phyloP scores from a whole-genome alignment of 2,113 vertebrate species.

The Pogona vitticeps region DNA sequence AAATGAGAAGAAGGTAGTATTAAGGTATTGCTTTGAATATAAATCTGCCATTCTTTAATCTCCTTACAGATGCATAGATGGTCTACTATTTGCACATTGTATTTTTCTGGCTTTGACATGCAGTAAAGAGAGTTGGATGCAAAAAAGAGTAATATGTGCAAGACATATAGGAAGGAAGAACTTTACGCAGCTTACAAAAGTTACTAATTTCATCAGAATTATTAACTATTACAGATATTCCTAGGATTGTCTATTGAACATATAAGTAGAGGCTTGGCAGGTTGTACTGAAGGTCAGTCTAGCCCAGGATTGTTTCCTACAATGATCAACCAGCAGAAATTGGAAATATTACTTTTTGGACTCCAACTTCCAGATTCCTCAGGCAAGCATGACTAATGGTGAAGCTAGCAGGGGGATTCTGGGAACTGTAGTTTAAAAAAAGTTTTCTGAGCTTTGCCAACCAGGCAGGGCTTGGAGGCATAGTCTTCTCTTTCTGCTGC shows the following conservation, averaged over 20 bases:
- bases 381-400: too few species aligned
- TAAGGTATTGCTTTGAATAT: neutral
- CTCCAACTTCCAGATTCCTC: too few species aligned
- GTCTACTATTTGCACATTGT: too few species aligned
- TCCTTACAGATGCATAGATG: neutral
- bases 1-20: neutral
- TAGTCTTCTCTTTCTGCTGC: neutral
- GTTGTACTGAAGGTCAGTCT: neutral
- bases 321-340: neutral
- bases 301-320: neutral
- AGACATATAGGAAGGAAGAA: neutral
- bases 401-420: too few species aligned
- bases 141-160: neutral
- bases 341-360: too few species aligned
- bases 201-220: neutral
- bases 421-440: too few species aligned
- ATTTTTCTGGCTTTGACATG: neutral
- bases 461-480: neutral
- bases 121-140: neutral
- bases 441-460: too few species aligned
- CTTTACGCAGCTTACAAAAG: neutral
- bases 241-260: neutral
- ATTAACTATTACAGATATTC: neutral
- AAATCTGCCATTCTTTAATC: neutral
- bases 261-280: neutral